Evolutionary conservation across 2,888 invertebrate species (phyloP).

Genomic region (Chorisops tibialis): DNA sequence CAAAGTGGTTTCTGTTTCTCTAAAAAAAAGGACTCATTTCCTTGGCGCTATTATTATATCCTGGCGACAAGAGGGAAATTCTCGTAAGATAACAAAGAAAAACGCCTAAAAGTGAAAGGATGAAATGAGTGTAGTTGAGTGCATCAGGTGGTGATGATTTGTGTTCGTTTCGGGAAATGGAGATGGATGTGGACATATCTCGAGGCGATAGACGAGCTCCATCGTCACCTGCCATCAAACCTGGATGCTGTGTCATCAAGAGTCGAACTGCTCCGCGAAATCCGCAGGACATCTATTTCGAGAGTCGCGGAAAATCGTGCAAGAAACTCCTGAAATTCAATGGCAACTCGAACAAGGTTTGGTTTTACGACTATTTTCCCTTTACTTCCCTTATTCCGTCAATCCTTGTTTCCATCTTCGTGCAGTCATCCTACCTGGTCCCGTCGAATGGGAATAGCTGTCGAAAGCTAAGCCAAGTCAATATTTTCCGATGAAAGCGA

Average conservation of each 20-base stretch:
- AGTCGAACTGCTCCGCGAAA: slow-evolving; percentile 43
- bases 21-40: not conserved
- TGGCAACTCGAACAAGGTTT: slow-evolving; percentile 77
- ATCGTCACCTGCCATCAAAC: slow-evolving; percentile 44
- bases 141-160: slow-evolving; percentile 26
- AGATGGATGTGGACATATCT: slow-evolving; percentile 51
- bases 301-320: slow-evolving; percentile 78
- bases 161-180: slow-evolving; percentile 38
- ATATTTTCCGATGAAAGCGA: slow-evolving; percentile 8
- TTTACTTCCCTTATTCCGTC: too few species aligned
- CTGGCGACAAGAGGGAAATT: not conserved
- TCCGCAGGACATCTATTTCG: slow-evolving; percentile 67
- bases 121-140: slow-evolving; percentile 10
- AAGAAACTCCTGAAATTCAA: slow-evolving; percentile 76
- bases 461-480: not conserved
- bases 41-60: not conserved
- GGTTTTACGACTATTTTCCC: slow-evolving; percentile 32
- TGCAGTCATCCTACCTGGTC: not conserved
- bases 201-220: slow-evolving; percentile 43
- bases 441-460: not conserved
- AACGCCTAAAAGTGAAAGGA: slow-evolving; percentile 5
- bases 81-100: not conserved
- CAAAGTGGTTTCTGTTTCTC: not conserved
- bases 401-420: not conserved
- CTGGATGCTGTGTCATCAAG: slow-evolving; percentile 36